These are phyloP conservation scores for Eucriotettix oculatus DNA, from an alignment of 2,888 invertebrate genomes.

Conservation along the genomic window DNA sequence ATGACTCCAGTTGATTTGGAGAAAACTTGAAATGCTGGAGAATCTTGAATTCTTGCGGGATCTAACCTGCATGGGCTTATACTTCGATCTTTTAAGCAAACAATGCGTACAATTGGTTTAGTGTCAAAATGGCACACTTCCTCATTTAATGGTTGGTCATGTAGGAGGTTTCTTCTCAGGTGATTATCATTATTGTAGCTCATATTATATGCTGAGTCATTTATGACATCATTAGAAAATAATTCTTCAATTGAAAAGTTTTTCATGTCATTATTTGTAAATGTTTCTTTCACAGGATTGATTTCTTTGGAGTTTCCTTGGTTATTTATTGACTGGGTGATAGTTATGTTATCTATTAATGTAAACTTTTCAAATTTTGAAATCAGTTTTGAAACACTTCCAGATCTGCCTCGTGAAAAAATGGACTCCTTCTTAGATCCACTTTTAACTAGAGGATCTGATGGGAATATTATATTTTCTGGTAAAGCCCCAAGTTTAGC, in stretches of 20 bases:
- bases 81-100: conserved; percentile 5
- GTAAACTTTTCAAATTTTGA: conserved; percentile 5
- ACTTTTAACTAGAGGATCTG: neutral
- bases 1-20: neutral
- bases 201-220: no score
- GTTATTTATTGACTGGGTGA: neutral
- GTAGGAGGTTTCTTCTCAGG: no score
- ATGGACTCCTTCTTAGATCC: neutral
- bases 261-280: no score
- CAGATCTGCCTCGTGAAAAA: conserved; percentile 2
- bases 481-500: neutral
- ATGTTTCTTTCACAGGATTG: no score
- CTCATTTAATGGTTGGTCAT: no score
- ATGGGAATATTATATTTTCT: neutral
- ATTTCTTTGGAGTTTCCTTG: neutral
- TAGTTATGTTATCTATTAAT: neutral
- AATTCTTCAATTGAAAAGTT: no score
- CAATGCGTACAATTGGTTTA: conserved; percentile 6
- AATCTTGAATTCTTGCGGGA: conserved; percentile 2
- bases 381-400: conserved; percentile 8
- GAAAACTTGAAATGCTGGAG: conserved; percentile 4
- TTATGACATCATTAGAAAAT: no score
- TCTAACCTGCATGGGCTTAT: conserved; percentile 6
- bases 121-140: neutral
- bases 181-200: no score